Base-by-base conservation (phyloP, 2,797 vertebrate species). In the Coilia nasus region DNA sequence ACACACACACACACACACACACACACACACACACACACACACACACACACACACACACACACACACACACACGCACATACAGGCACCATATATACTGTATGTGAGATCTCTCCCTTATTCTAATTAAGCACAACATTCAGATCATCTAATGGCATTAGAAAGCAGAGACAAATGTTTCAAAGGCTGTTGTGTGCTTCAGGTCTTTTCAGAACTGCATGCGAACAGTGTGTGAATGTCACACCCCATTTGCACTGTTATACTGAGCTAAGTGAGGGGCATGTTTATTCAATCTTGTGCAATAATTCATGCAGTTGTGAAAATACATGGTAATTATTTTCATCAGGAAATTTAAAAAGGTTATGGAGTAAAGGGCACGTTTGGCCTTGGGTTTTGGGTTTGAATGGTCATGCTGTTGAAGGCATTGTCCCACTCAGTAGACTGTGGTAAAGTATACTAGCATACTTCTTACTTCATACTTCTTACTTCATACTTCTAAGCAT, bases 51-150 rank as follows among this genome's bases (percentile, higher is more conserved):
- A 67, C 62, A 67, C 23, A 67, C 62, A 64, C 62, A 64, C 62
- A 64, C 62, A 64, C 62, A 64, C 62, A 64, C 62, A 64, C 23
- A 64, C 23, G 28, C 62, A 64, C 62, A 64, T 11, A 64, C 60
- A 64, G 9, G 3, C 21, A 81, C 35, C 50, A 54, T 7, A 54
- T 54, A 10, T 7, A 10, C 50, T 54, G 50, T 9, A 54, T 54
- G 35, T 41, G 7, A 54, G 9, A 54, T 14, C 14, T 54, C 50
- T 54, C 50, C 50, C 50, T 54, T 54, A 54, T 14, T 54, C 2
- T 54, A 54, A 54, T 14, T 54, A 54, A 54, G 9, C 50, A 54
- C 9, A 54, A 9, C 3, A 47, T 47, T 47, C 46, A 47, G 7
- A 3, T 54, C 50, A 54, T 54, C 7, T 3, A 7, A 54, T 54